Evolutionary conservation across 2,113 vertebrate genomes (phyloP), one percentile per base, ranked within the genome.

Genomic region (Chamaetylas fuelleborni): DNA sequence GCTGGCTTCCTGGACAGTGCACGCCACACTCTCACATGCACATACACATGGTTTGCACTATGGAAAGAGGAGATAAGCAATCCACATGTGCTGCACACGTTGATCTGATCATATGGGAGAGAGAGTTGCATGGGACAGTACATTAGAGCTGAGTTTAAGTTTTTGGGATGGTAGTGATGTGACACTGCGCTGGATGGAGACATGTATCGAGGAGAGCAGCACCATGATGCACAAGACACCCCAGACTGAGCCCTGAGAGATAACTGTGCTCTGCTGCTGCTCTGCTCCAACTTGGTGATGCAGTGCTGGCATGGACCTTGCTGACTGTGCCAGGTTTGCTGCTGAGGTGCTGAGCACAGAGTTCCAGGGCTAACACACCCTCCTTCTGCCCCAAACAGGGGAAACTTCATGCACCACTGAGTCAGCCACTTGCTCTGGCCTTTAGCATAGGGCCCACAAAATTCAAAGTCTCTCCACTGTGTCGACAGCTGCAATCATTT

Each of bases 201-300:
- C 12, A 31, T 79, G 26, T 29, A 28, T 54, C 5, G 43, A 38
- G 15, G 29, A 50, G 26, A 76, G 29, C 43, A 82, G 40, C 43
- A 26, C 4, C 8, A 42, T 13, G 14, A 19, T 60, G 33, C 64
- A 23, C 23, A 43, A 56, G 61, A 33, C 16, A 10, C 2, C 12
- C 5, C 19, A 31, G 4, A 8, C 33, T n/a, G 26, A 70, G 71
- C 42, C 67, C 34, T 31, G 17, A 40, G 36, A 24, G 33, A 6
- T 13, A 15, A 5, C 36, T 43, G 6, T 19, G 43, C 13, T 81
- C 42, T 61, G 17, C 15, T 80, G 25, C 34, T n/a, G 34, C 45
- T 80, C 33, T 40, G 19, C n/a, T 50, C 80, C 0, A 0, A 2
- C 33, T 79, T 2, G 1, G 20, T 0, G 0, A 4, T 0, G 3